phyloP scores from a whole-genome alignment of 2,888 invertebrate genomes.

The Caenorhabditis sp. region DNA sequence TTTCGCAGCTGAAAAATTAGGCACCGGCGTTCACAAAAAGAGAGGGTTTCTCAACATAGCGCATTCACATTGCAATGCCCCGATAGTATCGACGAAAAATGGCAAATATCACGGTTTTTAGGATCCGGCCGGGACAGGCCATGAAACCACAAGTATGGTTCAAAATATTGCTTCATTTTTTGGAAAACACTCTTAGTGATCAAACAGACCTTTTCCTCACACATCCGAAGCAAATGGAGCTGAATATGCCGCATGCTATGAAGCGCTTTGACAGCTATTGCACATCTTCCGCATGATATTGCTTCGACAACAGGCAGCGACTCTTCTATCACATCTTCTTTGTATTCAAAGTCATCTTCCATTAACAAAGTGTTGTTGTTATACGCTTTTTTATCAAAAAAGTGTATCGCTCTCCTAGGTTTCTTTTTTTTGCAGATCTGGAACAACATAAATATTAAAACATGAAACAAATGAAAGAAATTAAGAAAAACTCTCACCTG shows the following conservation, averaged over 20 bases:
- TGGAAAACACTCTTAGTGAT: not conserved
- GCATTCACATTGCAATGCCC: too few species aligned
- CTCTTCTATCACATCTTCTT: conserved; percentile 18
- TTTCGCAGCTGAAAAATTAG: too few species aligned
- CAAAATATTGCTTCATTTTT: not conserved
- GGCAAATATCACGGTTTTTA: too few species aligned
- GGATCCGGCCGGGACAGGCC: too few species aligned
- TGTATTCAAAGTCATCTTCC: not conserved
- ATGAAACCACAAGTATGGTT: too few species aligned
- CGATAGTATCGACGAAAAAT: too few species aligned
- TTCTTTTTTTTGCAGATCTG: conserved; percentile 57
- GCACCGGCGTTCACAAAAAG: too few species aligned
- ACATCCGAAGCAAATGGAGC: conserved; percentile 47
- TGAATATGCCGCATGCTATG: conserved; percentile 57
- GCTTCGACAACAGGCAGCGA: conserved; percentile 41
- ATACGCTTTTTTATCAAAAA: conserved; percentile 48
- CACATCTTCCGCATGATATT: conserved; percentile 58
- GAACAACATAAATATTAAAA: conserved; percentile 8
- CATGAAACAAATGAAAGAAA: not conserved
- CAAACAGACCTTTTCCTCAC: conserved; percentile 58
- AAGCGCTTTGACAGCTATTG: conserved; percentile 41
- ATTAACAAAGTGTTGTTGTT: conserved; percentile 27
- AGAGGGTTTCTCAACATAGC: too few species aligned
- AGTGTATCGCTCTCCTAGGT: conserved; percentile 48
- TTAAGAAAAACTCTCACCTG: conserved; percentile 15